Base-by-base conservation (phyloP, 2,797 vertebrate genomes). In the Sebastiscus tertius region DNA sequence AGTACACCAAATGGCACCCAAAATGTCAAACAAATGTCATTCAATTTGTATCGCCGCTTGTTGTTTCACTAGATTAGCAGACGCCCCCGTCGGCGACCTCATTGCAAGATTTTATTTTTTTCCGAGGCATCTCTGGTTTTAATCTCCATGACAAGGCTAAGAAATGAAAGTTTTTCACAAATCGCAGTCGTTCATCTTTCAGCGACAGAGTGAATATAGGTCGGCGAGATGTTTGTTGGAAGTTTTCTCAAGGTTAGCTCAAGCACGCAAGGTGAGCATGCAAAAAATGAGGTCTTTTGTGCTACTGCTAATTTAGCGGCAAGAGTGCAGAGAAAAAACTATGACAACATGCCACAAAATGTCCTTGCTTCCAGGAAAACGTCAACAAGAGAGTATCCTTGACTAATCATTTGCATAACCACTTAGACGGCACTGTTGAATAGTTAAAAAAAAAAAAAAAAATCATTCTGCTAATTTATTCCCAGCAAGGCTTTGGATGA, bases 1-100 rank as follows among this genome's bases (percentile, higher is more conserved):
- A 81, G 80, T 83, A 76, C 36, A 81, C 68, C 79, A 85, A 93
- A 90, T 88, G 88, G 86, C 86, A 85, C 52, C 75, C 58, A 82
- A 91, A 94, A 94, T 94, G 93, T 94, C 93, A 94, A 84, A 91
- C 89, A 94, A 95, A 95, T 93, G 91, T 87, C 92, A 90, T 87
- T 93, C 80, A 82, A 89, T 93, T 94, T 93, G 88, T 86, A 60
- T 71, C 39, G 75, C 76, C 13, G 65, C 79, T 83, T 22, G 18
- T 76, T 59, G 82, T 86, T 87, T 90, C 80, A 29, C 76, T 64
- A 80, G 81, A 92, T 91, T 90, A 87, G 72, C 52, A 24, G 77
- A 84, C 22, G 62, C 64, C 75, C 87, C 68, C 11, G 56, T 49
- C 26, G 42, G 73, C 55, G 80, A 88, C 74, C 80, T 89, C 82